Conservation (phyloP, 2,797 vertebrate genomes). For the Aphelocoma californica region DNA sequence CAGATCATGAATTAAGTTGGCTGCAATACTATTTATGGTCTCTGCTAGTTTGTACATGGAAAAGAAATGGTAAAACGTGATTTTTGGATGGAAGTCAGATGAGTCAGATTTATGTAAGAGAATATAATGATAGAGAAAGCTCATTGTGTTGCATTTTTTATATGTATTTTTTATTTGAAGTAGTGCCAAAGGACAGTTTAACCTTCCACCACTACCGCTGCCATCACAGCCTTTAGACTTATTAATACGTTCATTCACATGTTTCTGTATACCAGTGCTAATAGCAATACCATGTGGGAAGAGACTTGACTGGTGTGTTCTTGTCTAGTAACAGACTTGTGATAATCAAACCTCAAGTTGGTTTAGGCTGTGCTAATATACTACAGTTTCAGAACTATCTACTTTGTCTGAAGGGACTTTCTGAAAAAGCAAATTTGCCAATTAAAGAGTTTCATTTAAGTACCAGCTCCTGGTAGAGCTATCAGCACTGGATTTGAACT, state of each 20-base stretch:
- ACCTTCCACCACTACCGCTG: slow-evolving; percentile 82
- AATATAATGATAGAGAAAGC: not conserved
- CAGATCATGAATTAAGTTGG: slow-evolving; percentile 18
- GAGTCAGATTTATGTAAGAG: not conserved
- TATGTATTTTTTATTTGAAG: not conserved
- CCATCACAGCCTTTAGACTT: slow-evolving; percentile 64
- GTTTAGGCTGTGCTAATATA: slow-evolving; percentile 8
- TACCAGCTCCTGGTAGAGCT: slow-evolving; percentile 70
- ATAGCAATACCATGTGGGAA: slow-evolving; percentile 71
- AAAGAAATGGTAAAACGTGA: not conserved
- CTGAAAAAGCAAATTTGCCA: not conserved
- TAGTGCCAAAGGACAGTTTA: slow-evolving; percentile 72
- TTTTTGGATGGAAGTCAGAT: not conserved
- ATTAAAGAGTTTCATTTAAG: slow-evolving; percentile 6
- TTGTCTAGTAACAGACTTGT: slow-evolving; percentile 4
- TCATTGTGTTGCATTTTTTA: not conserved
- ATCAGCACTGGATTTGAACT: slow-evolving; percentile 76
- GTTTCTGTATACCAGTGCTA: slow-evolving; percentile 73
- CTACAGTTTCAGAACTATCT: not conserved
- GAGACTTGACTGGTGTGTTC: slow-evolving; percentile 8
- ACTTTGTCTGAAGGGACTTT: not conserved
- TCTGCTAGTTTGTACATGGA: slow-evolving; percentile 43
- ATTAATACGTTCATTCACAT: slow-evolving; percentile 54
- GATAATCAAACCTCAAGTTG: not conserved
- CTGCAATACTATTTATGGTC: slow-evolving; percentile 12